Evolutionary conservation across 1,140 invertebrate species (phyloP).

Genomic region (Carcinoscorpius rotundicauda): DNA sequence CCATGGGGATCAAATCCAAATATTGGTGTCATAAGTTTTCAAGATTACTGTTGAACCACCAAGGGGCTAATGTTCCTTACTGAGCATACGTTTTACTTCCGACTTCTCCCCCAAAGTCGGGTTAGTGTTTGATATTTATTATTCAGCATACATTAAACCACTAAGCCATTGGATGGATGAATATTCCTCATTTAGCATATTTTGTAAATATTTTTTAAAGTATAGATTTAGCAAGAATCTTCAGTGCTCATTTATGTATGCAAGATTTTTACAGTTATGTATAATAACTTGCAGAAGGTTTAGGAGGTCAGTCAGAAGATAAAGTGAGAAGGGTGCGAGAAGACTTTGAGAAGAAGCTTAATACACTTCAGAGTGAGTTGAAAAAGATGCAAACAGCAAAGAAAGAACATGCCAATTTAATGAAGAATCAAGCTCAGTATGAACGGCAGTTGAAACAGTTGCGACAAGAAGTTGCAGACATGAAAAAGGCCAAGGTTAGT

Average conservation of each 20-base stretch:
- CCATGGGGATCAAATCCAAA: too few species aligned
- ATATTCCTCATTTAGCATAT: too few species aligned
- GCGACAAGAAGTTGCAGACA: conserved; percentile 64
- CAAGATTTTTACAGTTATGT: neutral
- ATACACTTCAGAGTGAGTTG: conserved; percentile 72
- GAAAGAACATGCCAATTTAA: conserved; percentile 71
- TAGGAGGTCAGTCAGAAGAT: conserved; percentile 22
- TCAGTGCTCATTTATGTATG: neutral
- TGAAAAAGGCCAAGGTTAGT: conserved; percentile 70
- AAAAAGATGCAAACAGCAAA: conserved; percentile 75
- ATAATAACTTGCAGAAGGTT: neutral
- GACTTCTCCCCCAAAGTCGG: too few species aligned
- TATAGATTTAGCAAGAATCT: too few species aligned
- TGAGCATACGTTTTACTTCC: too few species aligned
- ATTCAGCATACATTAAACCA: too few species aligned
- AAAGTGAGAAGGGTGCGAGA: conserved; percentile 66
- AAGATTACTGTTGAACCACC: too few species aligned
- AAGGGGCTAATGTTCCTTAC: too few species aligned
- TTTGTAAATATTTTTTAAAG: too few species aligned
- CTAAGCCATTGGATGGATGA: too few species aligned
- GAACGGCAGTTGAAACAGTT: conserved; percentile 66
- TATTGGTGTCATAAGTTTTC: too few species aligned
- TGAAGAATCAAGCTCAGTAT: conserved; percentile 67
- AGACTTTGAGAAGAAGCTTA: conserved; percentile 79
- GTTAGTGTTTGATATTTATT: too few species aligned